phyloP scores from a whole-genome alignment of 2,113 vertebrate genomes.

The Andinoacara biseriatus region DNA sequence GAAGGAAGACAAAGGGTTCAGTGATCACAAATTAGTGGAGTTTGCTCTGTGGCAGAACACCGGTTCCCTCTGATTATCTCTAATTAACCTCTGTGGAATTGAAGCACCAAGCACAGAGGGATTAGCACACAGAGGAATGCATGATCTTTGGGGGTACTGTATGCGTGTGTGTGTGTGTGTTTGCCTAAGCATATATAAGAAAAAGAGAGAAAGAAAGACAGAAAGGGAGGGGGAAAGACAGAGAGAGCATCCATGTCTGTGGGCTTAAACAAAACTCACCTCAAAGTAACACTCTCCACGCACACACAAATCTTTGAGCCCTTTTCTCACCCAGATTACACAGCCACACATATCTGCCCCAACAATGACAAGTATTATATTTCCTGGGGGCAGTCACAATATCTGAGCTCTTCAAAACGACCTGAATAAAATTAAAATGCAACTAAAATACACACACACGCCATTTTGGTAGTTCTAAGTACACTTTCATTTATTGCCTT shows the following conservation, averaged over 20 bases:
- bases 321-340: background rate
- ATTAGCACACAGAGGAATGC: slow-evolving; percentile 50
- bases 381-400: background rate
- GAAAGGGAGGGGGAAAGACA: background rate
- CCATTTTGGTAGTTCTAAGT: background rate
- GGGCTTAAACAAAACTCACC: background rate
- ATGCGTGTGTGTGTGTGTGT: background rate
- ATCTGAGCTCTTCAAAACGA: background rate
- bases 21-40: slow-evolving; percentile 69
- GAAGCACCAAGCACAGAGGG: slow-evolving; percentile 54
- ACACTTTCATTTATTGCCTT: background rate
- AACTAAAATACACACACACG: background rate
- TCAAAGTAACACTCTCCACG: background rate
- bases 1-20: slow-evolving; percentile 59
- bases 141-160: slow-evolving; percentile 25
- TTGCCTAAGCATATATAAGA: slow-evolving; percentile 5
- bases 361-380: background rate
- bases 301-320: background rate
- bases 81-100: slow-evolving; percentile 82
- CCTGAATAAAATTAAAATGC: background rate
- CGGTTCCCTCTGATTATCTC: slow-evolving; percentile 75
- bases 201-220: background rate
- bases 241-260: background rate
- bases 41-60: slow-evolving; percentile 71
- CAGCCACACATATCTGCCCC: background rate